Conservation (phyloP, 2,113 vertebrate genomes). For the Irena cyanogastra region DNA sequence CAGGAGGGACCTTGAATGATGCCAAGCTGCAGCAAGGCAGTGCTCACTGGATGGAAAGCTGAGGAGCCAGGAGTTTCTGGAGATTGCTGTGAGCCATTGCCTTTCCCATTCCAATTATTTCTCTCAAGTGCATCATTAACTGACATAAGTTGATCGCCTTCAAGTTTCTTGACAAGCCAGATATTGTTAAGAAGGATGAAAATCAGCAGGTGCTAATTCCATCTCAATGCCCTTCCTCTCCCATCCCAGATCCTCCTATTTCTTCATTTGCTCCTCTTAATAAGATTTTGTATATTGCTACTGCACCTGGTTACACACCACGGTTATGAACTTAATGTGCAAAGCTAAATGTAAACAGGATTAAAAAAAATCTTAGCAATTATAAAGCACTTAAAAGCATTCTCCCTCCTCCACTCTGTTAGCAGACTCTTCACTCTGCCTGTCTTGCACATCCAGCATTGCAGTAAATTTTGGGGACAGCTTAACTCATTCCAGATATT, state of each 20-base stretch:
- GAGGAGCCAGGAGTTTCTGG: background rate
- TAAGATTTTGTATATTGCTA: background rate
- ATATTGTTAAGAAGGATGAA: background rate
- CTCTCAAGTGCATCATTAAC: background rate
- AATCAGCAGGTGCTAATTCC: constrained; percentile 47
- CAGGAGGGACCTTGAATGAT: background rate
- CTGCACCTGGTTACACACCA: background rate
- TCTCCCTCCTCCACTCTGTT: background rate
- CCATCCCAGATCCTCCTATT: background rate
- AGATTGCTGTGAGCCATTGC: background rate
- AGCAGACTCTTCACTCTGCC: background rate
- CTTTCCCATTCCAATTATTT: constrained; percentile 8
- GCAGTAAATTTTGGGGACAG: background rate
- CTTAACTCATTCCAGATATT: background rate
- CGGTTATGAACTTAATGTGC: background rate
- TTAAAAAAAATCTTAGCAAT: background rate
- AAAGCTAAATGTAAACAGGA: constrained; percentile 45
- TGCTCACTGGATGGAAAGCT: background rate
- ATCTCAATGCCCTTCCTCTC: background rate
- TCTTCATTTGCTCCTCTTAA: constrained; percentile 15
- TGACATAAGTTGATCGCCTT: background rate
- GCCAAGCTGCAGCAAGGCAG: background rate
- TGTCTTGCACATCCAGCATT: background rate
- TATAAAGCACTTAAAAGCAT: background rate
- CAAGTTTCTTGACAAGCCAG: constrained; percentile 26